phyloP scores from a whole-genome alignment of 2,797 vertebrate species.

The Euphonia xanthogaster region DNA sequence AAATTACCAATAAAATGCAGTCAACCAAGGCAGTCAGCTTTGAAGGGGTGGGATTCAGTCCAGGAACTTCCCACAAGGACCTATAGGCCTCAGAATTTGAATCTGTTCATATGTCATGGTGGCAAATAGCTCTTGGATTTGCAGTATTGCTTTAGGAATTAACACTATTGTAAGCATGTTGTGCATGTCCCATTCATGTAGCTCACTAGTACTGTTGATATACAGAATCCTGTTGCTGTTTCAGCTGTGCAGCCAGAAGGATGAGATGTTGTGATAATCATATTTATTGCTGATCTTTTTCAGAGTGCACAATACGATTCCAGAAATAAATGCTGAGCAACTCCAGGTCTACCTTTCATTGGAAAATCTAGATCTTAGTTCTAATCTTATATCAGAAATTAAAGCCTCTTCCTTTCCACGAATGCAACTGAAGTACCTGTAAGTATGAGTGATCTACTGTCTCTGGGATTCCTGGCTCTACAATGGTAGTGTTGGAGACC shows the following conservation, averaged over 20 bases:
- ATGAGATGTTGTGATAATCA: neutral
- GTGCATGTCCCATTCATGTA: fast-evolving
- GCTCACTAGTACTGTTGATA: neutral
- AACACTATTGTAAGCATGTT: neutral
- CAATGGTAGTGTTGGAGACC: neutral
- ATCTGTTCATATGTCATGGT: neutral
- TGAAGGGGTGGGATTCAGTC: neutral
- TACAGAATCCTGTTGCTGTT: neutral
- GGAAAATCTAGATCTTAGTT: conserved; percentile 92
- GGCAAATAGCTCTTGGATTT: neutral
- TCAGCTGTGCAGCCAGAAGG: neutral
- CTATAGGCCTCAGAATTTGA: neutral
- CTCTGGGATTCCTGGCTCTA: neutral
- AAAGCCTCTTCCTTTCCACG: conserved; percentile 89
- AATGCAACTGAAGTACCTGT: conserved; percentile 95
- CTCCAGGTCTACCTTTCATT: conserved; percentile 87
- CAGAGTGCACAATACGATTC: conserved; percentile 91
- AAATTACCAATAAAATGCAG: neutral
- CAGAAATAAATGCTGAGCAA: conserved; percentile 84
- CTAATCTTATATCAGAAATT: conserved; percentile 91
- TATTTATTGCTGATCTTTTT: conserved; percentile 34
- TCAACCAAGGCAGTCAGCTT: neutral
- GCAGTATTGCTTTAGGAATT: neutral
- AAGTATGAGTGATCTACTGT: conserved; percentile 52
- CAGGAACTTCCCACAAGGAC: neutral